Percentiles rank a stretch among this genome's conserved stretches.
Evolutionary conservation across 2,888 invertebrate genomes (phyloP).

Genomic region (Hydrotaea cyrtoneurina): DNA sequence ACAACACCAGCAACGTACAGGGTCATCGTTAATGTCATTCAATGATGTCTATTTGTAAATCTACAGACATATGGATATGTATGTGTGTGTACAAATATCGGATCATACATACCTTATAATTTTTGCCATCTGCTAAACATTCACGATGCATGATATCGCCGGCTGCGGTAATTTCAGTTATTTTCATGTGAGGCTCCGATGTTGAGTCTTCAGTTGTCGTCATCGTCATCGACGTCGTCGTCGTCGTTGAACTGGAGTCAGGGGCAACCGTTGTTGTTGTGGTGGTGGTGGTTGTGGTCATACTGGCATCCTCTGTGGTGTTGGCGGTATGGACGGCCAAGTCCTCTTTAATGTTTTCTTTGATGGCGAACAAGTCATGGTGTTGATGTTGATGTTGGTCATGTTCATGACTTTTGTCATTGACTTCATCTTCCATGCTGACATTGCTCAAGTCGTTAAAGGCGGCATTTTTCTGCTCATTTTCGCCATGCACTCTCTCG

Average conservation of each 20-base stretch:
- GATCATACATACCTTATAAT: conserved; percentile 81
- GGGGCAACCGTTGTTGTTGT: neutral
- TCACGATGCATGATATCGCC: conserved; percentile 76
- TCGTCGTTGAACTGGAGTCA: conserved; percentile 56
- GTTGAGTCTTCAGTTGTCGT: conserved; percentile 32
- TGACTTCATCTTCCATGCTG: conserved; percentile 84
- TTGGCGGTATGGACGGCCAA: conserved; percentile 50
- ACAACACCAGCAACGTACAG: conserved; percentile 31
- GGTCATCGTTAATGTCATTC: conserved; percentile 51
- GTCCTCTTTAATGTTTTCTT: conserved; percentile 59
- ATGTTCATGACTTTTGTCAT: conserved; percentile 51
- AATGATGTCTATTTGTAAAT: conserved; percentile 13
- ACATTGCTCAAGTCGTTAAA: conserved; percentile 88
- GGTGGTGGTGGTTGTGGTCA: conserved; percentile 58
- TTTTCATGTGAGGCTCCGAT: conserved; percentile 74
- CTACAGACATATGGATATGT: neutral
- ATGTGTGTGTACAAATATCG: neutral
- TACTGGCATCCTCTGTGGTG: conserved; percentile 11
- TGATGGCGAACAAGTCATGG: conserved; percentile 55
- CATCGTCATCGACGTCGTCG: conserved; percentile 40
- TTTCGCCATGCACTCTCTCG: conserved; percentile 66
- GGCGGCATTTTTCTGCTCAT: conserved; percentile 70
- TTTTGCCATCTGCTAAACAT: conserved; percentile 81
- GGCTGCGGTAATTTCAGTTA: conserved; percentile 76
- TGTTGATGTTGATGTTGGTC: conserved; percentile 49